A percentile compares a stretch with the other conserved stretches of the same genome.
phyloP scores from a whole-genome alignment of 2,888 invertebrate genomes.

The Bellardia bayeri region DNA sequence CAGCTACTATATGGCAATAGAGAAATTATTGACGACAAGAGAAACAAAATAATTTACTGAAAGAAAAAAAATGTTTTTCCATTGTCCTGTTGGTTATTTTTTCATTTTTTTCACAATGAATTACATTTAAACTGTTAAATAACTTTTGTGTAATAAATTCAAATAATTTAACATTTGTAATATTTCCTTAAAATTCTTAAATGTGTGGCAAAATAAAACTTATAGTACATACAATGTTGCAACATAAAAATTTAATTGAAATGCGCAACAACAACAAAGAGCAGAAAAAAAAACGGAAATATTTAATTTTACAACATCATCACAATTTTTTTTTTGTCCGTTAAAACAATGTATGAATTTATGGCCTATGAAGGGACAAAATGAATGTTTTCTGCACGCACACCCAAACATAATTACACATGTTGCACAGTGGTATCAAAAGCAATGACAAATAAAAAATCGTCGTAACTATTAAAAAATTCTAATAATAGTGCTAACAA shows the following conservation, averaged over 20 bases:
- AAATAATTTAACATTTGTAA: slow-evolving; percentile 38
- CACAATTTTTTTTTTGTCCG: slow-evolving; percentile 12
- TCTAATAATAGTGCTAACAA: too few relatives aligned
- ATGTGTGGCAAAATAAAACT: background rate
- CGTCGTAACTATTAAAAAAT: too few relatives aligned
- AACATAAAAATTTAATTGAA: slow-evolving; percentile 9
- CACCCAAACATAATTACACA: background rate
- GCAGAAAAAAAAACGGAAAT: background rate
- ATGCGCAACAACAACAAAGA: background rate
- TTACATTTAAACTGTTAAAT: background rate
- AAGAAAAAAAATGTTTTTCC: background rate
- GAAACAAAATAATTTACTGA: slow-evolving; percentile 13
- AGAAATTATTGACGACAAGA: too few relatives aligned
- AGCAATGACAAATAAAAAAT: too few relatives aligned
- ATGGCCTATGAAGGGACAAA: slow-evolving; percentile 27
- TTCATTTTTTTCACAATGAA: background rate
- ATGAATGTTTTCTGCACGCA: background rate
- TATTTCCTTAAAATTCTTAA: background rate
- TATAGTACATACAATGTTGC: background rate
- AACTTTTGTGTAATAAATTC: slow-evolving; percentile 8
- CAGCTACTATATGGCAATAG: too few relatives aligned
- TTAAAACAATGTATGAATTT: slow-evolving; percentile 55
- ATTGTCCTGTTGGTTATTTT: background rate
- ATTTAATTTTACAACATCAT: slow-evolving; percentile 56
- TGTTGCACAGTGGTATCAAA: too few relatives aligned